Conservation (phyloP, 2,113 vertebrate genomes). For the Todiramphus saurophagus region DNA sequence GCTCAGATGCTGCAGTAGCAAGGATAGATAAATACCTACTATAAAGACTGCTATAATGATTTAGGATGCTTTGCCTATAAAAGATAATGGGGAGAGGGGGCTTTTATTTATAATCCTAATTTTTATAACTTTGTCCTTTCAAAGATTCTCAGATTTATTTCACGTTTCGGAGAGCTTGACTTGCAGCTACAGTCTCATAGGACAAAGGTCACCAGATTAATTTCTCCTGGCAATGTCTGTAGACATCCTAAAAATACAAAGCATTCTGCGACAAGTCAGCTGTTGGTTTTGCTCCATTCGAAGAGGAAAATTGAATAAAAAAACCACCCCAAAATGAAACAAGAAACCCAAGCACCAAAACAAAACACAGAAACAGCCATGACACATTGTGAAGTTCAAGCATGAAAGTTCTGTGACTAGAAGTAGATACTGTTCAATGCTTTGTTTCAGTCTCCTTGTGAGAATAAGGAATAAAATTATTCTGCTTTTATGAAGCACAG, state of each 20-base stretch:
- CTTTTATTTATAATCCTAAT: neutral
- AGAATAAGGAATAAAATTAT: slow-evolving; percentile 27
- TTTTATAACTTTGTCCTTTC: neutral
- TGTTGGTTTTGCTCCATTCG: neutral
- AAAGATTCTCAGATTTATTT: neutral
- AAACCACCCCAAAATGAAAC: too few relatives aligned
- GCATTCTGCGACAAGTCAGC: neutral
- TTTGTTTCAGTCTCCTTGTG: neutral
- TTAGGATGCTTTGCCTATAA: neutral
- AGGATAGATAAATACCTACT: neutral
- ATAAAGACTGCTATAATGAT: neutral
- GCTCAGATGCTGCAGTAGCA: neutral
- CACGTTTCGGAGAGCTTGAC: neutral
- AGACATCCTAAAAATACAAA: neutral
- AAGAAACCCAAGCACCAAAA: neutral
- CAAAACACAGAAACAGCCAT: neutral
- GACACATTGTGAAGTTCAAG: neutral
- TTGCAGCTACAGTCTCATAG: neutral
- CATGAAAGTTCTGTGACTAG: neutral
- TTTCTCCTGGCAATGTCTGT: neutral
- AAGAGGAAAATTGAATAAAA: neutral
- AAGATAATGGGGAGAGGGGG: neutral
- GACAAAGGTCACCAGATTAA: neutral
- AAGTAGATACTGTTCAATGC: neutral
- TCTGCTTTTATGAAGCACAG: slow-evolving; percentile 22